These are phyloP conservation scores for Pseudopipra pipra DNA, from an alignment of 2,113 vertebrate species.

Conservation along the genomic window DNA sequence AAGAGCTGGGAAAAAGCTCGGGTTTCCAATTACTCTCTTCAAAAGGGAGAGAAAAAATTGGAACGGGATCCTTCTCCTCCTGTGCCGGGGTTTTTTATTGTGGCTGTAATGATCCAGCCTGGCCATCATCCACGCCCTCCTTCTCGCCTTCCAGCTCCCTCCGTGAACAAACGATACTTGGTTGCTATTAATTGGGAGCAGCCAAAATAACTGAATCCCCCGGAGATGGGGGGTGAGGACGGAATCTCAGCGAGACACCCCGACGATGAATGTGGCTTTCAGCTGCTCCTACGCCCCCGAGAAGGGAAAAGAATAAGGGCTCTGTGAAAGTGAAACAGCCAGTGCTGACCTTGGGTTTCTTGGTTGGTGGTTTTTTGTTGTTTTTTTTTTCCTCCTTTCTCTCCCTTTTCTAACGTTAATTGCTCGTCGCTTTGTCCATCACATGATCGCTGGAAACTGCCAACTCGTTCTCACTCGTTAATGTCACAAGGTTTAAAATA, in stretches of 20 bases:
- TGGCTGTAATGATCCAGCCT: constrained; percentile 31
- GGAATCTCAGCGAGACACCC: constrained; percentile 35
- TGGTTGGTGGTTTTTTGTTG: not conserved
- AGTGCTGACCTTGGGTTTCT: constrained; percentile 70
- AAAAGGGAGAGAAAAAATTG: constrained; percentile 29
- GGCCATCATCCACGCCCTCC: constrained; percentile 7
- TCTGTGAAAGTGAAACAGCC: constrained; percentile 56
- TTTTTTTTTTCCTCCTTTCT: not conserved
- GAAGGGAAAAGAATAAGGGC: constrained; percentile 39
- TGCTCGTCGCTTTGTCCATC: constrained; percentile 41
- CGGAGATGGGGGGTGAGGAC: not conserved
- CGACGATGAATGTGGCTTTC: constrained; percentile 68
- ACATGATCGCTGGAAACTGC: constrained; percentile 38
- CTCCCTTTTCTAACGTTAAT: constrained; percentile 55
- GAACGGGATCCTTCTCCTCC: constrained; percentile 20
- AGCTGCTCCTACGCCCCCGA: constrained; percentile 34
- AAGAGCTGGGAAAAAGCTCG: constrained; percentile 1
- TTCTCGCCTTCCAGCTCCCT: constrained; percentile 29
- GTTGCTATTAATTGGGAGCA: constrained; percentile 50
- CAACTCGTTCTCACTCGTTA: not conserved
- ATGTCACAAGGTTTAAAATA: constrained; percentile 22
- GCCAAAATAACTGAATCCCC: constrained; percentile 58
- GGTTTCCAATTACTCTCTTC: constrained; percentile 43
- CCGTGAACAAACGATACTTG: constrained; percentile 28
- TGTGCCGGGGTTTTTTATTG: not conserved